Evolutionary conservation across 2,113 vertebrate species (phyloP).

Genomic region (Potamarius usumacintae): DNA sequence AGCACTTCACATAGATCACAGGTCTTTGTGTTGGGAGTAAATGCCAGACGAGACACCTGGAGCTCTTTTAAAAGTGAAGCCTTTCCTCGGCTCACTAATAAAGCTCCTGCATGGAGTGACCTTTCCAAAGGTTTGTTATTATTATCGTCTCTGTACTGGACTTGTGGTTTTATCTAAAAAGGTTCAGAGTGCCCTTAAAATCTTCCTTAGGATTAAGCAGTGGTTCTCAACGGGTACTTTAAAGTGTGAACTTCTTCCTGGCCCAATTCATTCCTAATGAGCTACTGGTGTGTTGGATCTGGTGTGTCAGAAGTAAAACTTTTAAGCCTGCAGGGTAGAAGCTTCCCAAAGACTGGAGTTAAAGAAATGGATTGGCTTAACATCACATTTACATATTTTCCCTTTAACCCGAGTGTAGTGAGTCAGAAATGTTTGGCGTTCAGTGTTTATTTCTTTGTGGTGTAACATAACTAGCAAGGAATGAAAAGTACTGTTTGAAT

Average conservation of each 20-base stretch:
- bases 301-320: background rate
- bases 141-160: background rate
- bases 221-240: background rate
- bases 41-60: conserved; percentile 19
- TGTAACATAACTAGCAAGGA: background rate
- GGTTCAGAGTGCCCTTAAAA: background rate
- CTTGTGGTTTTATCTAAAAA: background rate
- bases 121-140: conserved; percentile 24
- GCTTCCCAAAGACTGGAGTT: background rate
- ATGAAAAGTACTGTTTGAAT: background rate
- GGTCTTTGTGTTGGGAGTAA: background rate
- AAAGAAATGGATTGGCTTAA: background rate
- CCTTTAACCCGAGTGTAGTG: background rate
- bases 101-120: conserved; percentile 15
- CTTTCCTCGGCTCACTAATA: conserved; percentile 26
- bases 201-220: background rate
- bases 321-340: background rate
- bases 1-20: background rate
- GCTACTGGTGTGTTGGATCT: background rate
- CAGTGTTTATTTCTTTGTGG: background rate
- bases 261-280: background rate
- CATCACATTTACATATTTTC: background rate
- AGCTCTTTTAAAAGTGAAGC: conserved; percentile 20
- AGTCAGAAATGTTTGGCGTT: background rate
- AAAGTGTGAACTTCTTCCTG: background rate